Percentiles rank a stretch among this genome's conserved stretches.
Conservation (phyloP, 2,888 invertebrate genomes). For the Hydrotaea diabolus region DNA sequence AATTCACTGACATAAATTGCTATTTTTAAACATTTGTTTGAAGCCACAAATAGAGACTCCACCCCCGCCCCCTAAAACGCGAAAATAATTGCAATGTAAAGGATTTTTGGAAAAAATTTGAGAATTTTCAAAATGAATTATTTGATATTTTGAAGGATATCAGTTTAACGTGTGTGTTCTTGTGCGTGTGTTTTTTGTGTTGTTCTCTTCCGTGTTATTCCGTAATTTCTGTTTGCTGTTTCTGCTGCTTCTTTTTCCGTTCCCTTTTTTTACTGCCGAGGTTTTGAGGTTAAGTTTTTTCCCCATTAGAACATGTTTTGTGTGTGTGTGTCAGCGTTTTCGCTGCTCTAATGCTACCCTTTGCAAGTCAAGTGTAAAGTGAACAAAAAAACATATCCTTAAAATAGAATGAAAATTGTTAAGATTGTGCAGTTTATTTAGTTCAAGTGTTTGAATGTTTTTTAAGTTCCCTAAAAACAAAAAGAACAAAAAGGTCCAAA, state of each 20-base stretch:
- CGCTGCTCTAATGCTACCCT: slow-evolving; percentile 22
- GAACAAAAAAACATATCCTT: slow-evolving; percentile 33
- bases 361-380: slow-evolving; percentile 50
- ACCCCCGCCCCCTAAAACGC: neutral
- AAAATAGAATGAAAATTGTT: slow-evolving; percentile 34
- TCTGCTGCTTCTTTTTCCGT: slow-evolving; percentile 36
- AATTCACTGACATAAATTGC: slow-evolving; percentile 73
- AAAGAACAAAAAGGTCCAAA: slow-evolving; percentile 24
- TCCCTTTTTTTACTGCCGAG: slow-evolving; percentile 31
- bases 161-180: neutral
- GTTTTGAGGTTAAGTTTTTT: slow-evolving; percentile 66
- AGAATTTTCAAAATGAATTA: neutral
- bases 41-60: neutral
- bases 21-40: slow-evolving; percentile 72
- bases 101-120: neutral
- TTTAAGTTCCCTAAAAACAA: slow-evolving; percentile 35
- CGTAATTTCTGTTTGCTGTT: slow-evolving; percentile 23
- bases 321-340: slow-evolving; percentile 19
- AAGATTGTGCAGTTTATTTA: slow-evolving; percentile 32
- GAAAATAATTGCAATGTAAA: neutral
- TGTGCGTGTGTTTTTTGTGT: slow-evolving; percentile 13
- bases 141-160: neutral
- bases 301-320: slow-evolving; percentile 58
- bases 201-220: slow-evolving; percentile 48
- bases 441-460: slow-evolving; percentile 56